A percentile compares a stretch with the other conserved stretches of the same genome.
phyloP scores from a whole-genome alignment of 2,113 vertebrate genomes.

The Macroglossus sobrinus region DNA sequence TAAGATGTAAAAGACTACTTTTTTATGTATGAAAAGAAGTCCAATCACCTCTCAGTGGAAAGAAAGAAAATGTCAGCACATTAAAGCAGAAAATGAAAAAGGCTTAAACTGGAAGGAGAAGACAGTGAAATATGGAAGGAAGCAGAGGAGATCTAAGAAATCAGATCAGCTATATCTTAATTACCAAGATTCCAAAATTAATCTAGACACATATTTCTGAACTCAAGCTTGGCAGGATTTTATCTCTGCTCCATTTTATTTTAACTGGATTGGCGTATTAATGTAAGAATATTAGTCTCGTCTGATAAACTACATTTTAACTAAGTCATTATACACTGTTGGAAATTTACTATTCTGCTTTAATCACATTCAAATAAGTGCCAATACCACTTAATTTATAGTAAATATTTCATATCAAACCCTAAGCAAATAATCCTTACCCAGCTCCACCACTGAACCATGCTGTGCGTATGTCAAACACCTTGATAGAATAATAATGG shows the following conservation, averaged over 20 bases:
- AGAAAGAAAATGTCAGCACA: background rate
- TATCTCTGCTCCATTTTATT: slow-evolving; percentile 42
- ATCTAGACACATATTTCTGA: background rate
- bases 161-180: background rate
- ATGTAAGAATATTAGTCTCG: slow-evolving; percentile 61
- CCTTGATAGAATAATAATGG: background rate
- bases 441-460: background rate
- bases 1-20: background rate
- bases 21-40: background rate
- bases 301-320: slow-evolving; percentile 70
- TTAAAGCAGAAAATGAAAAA: slow-evolving; percentile 27
- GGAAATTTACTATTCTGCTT: slow-evolving; percentile 48
- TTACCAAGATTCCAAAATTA: slow-evolving; percentile 41
- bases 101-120: background rate
- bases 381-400: background rate
- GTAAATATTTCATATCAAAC: slow-evolving; percentile 63
- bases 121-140: background rate
- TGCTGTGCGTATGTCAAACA: background rate
- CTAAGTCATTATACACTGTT: slow-evolving; percentile 51
- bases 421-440: slow-evolving; percentile 43
- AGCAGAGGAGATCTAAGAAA: background rate
- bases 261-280: slow-evolving; percentile 59
- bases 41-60: background rate
- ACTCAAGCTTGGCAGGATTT: background rate
- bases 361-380: slow-evolving; percentile 60